These are phyloP conservation scores for Pipa parva DNA, from an alignment of 2,113 vertebrate species.

Conservation along the genomic window DNA sequence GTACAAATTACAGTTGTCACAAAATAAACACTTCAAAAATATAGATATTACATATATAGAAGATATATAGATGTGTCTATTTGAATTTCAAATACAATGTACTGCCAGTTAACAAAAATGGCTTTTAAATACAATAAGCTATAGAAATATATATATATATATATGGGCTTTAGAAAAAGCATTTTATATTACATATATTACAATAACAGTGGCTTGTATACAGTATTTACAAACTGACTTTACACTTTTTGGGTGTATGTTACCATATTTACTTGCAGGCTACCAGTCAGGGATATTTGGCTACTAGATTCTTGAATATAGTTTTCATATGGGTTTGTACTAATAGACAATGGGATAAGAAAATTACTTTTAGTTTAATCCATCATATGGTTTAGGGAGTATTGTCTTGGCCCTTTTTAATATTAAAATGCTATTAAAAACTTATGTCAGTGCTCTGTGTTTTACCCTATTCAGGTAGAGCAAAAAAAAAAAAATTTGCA, in stretches of 20 bases:
- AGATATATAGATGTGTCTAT: constrained; percentile 34
- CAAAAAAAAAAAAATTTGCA: constrained; percentile 1
- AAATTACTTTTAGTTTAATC: neutral
- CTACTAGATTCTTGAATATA: neutral
- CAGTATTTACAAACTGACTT: neutral
- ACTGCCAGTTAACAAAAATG: constrained; percentile 28
- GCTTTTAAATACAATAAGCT: constrained; percentile 43
- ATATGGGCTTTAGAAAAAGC: constrained; percentile 35
- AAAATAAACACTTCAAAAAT: constrained; percentile 31
- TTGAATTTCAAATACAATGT: constrained; percentile 41
- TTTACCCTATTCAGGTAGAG: constrained; percentile 11
- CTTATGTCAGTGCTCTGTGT: constrained; percentile 25
- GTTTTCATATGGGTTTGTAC: constrained; percentile 2
- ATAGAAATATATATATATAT: constrained; percentile 37
- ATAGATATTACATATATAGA: constrained; percentile 37
- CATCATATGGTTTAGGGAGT: constrained; percentile 13
- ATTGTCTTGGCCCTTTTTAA: neutral
- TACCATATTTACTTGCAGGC: constrained; percentile 9
- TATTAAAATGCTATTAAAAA: neutral
- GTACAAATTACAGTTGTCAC: constrained; percentile 4
- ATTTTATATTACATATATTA: constrained; percentile 41
- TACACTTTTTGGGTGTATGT: constrained; percentile 6
- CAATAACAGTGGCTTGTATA: constrained; percentile 23
- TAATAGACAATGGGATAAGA: neutral
- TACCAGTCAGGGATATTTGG: constrained; percentile 15